Evolutionary conservation across 1,140 invertebrate species (phyloP).

Genomic region (Seison nebaliae): DNA sequence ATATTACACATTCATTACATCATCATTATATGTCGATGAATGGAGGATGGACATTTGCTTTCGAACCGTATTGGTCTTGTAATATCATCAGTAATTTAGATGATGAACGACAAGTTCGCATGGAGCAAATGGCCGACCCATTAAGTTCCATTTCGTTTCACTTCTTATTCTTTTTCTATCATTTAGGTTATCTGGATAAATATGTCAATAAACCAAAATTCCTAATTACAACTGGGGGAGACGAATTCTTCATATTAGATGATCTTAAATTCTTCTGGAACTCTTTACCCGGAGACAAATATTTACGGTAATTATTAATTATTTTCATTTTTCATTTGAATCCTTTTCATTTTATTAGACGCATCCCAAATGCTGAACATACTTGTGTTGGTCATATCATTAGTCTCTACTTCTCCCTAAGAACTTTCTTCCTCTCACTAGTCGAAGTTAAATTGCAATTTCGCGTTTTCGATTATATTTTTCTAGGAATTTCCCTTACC

Average conservation of each 20-base stretch:
- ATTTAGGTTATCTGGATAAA: slow-evolving; percentile 18
- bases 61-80: not conserved
- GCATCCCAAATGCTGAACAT: slow-evolving; percentile 18
- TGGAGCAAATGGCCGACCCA: not conserved
- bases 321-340: not conserved
- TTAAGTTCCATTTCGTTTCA: not conserved
- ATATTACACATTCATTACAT: not conserved
- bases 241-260: slow-evolving; percentile 21
- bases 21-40: not conserved
- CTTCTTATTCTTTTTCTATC: not conserved
- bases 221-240: slow-evolving; percentile 18
- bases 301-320: not conserved
- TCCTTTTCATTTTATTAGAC: not conserved
- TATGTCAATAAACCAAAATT: slow-evolving; percentile 18
- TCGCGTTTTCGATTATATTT: not conserved
- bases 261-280: slow-evolving; percentile 19
- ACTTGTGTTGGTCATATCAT: slow-evolving; percentile 17
- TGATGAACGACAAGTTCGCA: not conserved
- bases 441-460: slow-evolving; percentile 14
- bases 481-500: no score
- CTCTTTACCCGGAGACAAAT: slow-evolving; percentile 15
- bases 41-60: not conserved
- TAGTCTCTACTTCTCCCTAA: slow-evolving; percentile 16
- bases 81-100: not conserved
- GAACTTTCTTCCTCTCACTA: slow-evolving; percentile 17